These are phyloP conservation scores for Paramormyrops kingsleyae DNA, from an alignment of 2,113 vertebrate genomes.

Conservation along the genomic window DNA sequence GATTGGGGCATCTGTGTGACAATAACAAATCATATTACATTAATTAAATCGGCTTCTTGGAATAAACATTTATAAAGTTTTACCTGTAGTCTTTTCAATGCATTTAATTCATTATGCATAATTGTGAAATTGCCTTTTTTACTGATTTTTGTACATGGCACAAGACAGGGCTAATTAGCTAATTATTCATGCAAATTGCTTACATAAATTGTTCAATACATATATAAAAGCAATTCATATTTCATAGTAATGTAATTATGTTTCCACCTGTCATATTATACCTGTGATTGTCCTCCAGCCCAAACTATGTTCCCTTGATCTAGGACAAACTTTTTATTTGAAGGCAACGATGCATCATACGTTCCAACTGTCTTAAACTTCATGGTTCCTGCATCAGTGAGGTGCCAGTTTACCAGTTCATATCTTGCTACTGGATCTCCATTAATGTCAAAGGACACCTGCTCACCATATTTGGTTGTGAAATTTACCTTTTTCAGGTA, in stretches of 20 bases:
- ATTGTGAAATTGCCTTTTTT: neutral
- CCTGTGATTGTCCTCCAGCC: constrained; percentile 24
- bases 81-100: neutral
- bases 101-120: neutral
- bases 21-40: neutral
- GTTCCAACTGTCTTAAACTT: constrained; percentile 36
- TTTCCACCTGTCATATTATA: neutral
- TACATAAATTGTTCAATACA: neutral
- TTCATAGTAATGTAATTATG: neutral
- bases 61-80: neutral
- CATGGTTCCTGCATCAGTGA: too few relatives aligned
- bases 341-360: constrained; percentile 37
- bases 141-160: neutral
- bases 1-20: neutral
- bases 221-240: neutral
- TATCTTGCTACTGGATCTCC: too few relatives aligned
- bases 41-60: neutral
- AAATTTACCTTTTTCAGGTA: too few relatives aligned
- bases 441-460: too few relatives aligned
- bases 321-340: constrained; percentile 8
- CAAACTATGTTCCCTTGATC: constrained; percentile 22
- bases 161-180: neutral
- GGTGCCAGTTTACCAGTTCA: too few relatives aligned
- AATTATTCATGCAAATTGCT: neutral
- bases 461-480: too few relatives aligned